Conservation (phyloP, 2,113 vertebrate genomes). For the Gymnogyps californianus region DNA sequence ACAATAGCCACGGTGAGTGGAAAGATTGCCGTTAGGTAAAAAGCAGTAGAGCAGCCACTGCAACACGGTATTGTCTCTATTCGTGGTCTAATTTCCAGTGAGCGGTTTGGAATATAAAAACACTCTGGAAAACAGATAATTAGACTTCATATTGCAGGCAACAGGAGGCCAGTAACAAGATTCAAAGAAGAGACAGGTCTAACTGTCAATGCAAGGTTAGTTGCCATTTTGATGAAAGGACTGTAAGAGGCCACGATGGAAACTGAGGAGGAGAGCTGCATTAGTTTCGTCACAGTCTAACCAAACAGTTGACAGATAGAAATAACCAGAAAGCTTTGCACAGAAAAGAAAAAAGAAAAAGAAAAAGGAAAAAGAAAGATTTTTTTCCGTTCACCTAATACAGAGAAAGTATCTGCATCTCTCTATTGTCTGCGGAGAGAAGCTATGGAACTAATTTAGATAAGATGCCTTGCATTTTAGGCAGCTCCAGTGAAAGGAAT, state of each 20-base stretch:
- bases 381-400: neutral
- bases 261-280: neutral
- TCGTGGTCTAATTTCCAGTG: neutral
- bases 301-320: neutral
- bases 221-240: neutral
- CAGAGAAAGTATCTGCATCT: neutral
- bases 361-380: no score
- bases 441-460: neutral
- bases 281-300: neutral
- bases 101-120: neutral
- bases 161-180: neutral
- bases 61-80: neutral
- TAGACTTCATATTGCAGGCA: neutral
- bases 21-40: neutral
- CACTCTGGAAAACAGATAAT: neutral
- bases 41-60: fast-evolving
- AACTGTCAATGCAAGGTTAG: neutral
- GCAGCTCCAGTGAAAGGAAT: neutral
- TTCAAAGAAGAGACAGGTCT: neutral
- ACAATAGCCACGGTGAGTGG: fast-evolving
- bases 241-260: neutral
- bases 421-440: neutral
- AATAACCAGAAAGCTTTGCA: neutral
- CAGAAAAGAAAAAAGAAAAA: neutral
- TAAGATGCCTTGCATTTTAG: neutral